Conservation (phyloP, 1,140 invertebrate species). For the Drosophila bocki region DNA sequence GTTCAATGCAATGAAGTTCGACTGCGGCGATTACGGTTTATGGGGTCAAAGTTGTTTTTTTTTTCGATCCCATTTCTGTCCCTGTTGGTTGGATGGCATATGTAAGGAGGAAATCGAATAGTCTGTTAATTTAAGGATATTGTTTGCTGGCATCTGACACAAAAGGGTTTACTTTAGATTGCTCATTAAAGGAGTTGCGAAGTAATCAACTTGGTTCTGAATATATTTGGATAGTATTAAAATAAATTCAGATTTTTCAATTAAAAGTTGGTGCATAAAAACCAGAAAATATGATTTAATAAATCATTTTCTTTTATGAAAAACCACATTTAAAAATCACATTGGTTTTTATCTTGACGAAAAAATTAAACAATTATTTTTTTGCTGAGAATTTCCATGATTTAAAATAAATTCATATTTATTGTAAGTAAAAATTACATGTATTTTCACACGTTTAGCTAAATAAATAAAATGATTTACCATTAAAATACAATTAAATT, state of each 20-base stretch:
- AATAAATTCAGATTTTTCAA: background rate
- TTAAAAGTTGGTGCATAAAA: background rate
- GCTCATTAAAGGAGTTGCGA: background rate
- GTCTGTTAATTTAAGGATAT: conserved; percentile 12
- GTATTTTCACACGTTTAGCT: background rate
- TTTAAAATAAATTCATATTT: background rate
- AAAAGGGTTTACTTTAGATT: background rate
- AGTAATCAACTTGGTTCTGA: background rate
- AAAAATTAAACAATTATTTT: background rate
- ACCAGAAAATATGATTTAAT: background rate
- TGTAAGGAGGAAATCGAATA: conserved; percentile 16
- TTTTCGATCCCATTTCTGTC: background rate
- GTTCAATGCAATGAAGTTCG: conserved; percentile 63
- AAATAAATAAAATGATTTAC: background rate
- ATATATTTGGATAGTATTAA: background rate
- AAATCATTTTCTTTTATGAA: background rate
- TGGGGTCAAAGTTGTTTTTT: conserved; percentile 9
- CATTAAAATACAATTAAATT: background rate
- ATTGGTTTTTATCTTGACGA: background rate
- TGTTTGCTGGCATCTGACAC: background rate
- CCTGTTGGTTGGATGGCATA: background rate
- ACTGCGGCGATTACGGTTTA: conserved; percentile 27
- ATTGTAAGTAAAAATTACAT: background rate
- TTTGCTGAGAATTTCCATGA: background rate
- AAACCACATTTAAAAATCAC: background rate